Evolutionary conservation across 2,113 vertebrate genomes (phyloP), one percentile per base, ranked within the genome.

Genomic region (Microtus montanus): DNA sequence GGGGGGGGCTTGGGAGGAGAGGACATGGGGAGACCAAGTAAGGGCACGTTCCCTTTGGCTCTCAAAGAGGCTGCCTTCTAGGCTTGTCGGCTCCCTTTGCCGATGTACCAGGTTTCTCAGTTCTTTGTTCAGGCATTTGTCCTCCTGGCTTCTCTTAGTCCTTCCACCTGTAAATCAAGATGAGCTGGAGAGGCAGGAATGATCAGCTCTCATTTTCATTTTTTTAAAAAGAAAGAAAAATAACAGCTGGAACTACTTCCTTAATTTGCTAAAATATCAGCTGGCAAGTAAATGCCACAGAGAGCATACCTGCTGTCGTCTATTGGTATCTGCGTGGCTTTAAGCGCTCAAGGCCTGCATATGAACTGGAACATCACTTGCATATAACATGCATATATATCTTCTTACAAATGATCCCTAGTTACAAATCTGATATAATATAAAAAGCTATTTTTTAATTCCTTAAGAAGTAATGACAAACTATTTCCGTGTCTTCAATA

Each of bases 211-310:
- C 6, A 30, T 33, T 68, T 68, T 30, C 22, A 41, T 71, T 73
- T 63, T 49, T 77, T 92, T 94, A 52, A 91, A 8, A 70, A 86
- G 44, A 93, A 71, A 38, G 85, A 41, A 54, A 52, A 58, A 92
- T 38, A 84, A 78, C 9, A 80, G 38, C 75, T 74, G 38, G 91
- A 77, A 63, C 58, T 79, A 58, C 26, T 73, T 77, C 30, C 30
- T 90, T 93, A 20, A 90, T 44, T 93, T 90, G 74, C 47, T 49
- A 87, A 96, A 94, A 89, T 35, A 89, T 75, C 64, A 38, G 82
- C 63, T 90, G 88, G 78, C 58, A 93, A 90, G 22, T 35, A 85
- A 94, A 93, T 58, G 79, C 38, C 75, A 79, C 75, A 87, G 66
- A 79, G 14, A 63, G 28, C 35, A 30, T 11, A 22, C 11, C 14